These are phyloP conservation scores for Holcopasites calliopsidis DNA, from an alignment of 1,140 invertebrate species.

Conservation along the genomic window DNA sequence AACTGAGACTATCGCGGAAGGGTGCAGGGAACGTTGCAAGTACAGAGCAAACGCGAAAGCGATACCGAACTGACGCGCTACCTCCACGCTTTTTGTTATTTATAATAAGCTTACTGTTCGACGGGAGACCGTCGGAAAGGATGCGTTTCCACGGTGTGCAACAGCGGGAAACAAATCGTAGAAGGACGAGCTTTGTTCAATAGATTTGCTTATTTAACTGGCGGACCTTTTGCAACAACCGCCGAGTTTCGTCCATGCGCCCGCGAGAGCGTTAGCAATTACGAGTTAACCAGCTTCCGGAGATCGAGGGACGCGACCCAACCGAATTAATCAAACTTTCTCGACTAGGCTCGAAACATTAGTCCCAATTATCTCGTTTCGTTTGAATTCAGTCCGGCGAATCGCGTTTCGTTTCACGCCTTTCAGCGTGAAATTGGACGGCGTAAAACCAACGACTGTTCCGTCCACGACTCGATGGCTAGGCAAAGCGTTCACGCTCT, in stretches of 20 bases:
- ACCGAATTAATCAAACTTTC: constrained; percentile 44
- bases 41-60: constrained; percentile 12
- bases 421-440: background rate
- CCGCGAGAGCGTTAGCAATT: constrained; percentile 35
- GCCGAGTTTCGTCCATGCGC: background rate
- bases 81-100: constrained; percentile 49
- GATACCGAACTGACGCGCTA: constrained; percentile 51
- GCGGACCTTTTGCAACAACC: constrained; percentile 14
- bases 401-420: constrained; percentile 8
- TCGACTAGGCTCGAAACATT: constrained; percentile 15
- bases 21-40: background rate
- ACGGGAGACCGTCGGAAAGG: constrained; percentile 15
- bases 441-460: too few relatives aligned
- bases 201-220: constrained; percentile 8
- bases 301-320: constrained; percentile 5
- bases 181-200: constrained; percentile 3
- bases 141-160: background rate
- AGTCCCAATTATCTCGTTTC: constrained; percentile 31
- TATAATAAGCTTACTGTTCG: constrained; percentile 40
- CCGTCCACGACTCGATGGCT: too few relatives aligned
- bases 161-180: too few relatives aligned
- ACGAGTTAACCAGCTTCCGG: constrained; percentile 26
- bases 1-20: background rate
- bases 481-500: too few relatives aligned
- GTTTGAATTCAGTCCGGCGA: constrained; percentile 29